These are phyloP conservation scores for Eueides isabella DNA, from an alignment of 1,140 invertebrate genomes.

Conservation along the genomic window DNA sequence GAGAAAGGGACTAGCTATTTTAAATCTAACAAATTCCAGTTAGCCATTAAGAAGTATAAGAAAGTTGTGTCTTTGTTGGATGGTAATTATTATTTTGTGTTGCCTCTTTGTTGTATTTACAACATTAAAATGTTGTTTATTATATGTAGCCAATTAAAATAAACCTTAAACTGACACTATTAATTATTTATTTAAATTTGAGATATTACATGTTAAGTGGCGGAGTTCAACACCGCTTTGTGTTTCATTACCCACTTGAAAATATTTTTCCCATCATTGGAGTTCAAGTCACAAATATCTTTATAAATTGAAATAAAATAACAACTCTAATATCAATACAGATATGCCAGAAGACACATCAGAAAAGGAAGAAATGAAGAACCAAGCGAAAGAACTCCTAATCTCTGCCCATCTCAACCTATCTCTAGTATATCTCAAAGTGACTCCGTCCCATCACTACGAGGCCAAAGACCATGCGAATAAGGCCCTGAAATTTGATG, in stretches of 20 bases:
- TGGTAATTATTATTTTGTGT: slow-evolving; percentile 43
- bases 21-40: slow-evolving; percentile 88
- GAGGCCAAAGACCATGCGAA: slow-evolving; percentile 87
- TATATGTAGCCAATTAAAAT: too few species aligned
- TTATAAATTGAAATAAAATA: neutral
- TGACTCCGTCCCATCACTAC: slow-evolving; percentile 84
- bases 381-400: slow-evolving; percentile 85
- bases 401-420: slow-evolving; percentile 92
- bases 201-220: too few species aligned
- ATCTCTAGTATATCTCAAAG: slow-evolving; percentile 93
- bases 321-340: slow-evolving; percentile 9
- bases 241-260: too few species aligned
- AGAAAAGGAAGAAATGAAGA: slow-evolving; percentile 62
- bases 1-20: slow-evolving; percentile 96
- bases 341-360: slow-evolving; percentile 47
- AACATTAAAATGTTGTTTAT: too few species aligned
- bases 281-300: too few species aligned
- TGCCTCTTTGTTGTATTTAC: too few species aligned
- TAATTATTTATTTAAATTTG: too few species aligned
- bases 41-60: slow-evolving; percentile 95
- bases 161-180: too few species aligned
- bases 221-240: too few species aligned
- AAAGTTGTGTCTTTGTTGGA: slow-evolving; percentile 84
- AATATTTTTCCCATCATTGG: too few species aligned
- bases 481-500: slow-evolving; percentile 89